Base-by-base conservation (phyloP, 2,888 invertebrate genomes). In the Eupithecia subumbrata region DNA sequence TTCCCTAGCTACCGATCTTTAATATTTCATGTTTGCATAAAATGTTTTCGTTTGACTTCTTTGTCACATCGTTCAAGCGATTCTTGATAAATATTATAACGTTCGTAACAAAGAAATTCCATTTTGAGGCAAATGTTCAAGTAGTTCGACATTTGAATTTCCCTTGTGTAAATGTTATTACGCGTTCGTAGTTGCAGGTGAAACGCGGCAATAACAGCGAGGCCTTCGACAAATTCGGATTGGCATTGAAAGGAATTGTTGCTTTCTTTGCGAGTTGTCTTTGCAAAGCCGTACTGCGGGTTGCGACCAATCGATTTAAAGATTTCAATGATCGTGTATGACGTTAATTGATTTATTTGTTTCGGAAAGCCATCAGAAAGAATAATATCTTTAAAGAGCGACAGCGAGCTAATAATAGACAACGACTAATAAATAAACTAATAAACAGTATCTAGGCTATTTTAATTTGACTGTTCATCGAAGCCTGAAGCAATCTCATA, bases 81-180 rank as follows among this genome's bases (percentile, higher is more conserved):
- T 73, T 75, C 73, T 73, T 73, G 75, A 78, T 78, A 78, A 92
- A 92, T 92, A 94, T 92, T 92, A 76, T 91, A 93, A 92, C 88
- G 90, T 89, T 87, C 87, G 89, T 88, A 88, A 92, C 91, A 93
- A 92, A 92, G 91, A 92, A 92, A 92, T 92, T 92, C 91, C 89
- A 92, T 93, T 91, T 92, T 90, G 87, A 92, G 90, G 87, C 88
- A 91, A 92, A 92, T 86, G 90, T 88, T 90, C 92, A 92, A 93
- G 92, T 92, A 93, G 92, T 94, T 93, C 91, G 93, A 93, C 90
- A 90, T 93, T 92, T 91, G 93, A 91, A 93, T 93, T 93, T 94
- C 92, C 92, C 93, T 82, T 91, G 93, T 92, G 93, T 92, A 93
- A 93, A 93, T 93, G 91, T 93, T 93, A 91, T 92, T 92, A 91